Percentiles rank a stretch among this genome's conserved stretches.
These are phyloP conservation scores for Dysdera silvatica DNA, from an alignment of 1,140 invertebrate genomes.

Conservation along the genomic window DNA sequence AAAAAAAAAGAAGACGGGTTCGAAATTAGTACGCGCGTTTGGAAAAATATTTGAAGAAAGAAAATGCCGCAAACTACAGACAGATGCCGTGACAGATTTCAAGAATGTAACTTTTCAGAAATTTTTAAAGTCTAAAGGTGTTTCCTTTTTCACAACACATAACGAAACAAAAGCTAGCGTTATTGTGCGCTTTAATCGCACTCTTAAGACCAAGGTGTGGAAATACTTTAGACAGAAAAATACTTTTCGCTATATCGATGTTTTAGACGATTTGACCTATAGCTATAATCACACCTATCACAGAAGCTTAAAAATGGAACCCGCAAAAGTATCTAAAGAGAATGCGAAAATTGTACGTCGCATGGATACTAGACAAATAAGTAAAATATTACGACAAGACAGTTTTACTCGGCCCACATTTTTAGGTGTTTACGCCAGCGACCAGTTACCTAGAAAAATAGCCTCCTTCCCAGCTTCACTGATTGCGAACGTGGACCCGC, in stretches of 20 bases:
- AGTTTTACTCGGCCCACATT: too few species aligned
- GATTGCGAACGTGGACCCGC: too few species aligned
- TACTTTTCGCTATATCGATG: constrained; percentile 42
- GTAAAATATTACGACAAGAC: too few species aligned
- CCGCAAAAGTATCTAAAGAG: constrained; percentile 40
- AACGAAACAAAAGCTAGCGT: constrained; percentile 45
- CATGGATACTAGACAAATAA: too few species aligned
- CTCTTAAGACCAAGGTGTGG: constrained; percentile 45
- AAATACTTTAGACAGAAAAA: constrained; percentile 43
- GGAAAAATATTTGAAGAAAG: background rate
- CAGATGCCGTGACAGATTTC: constrained; percentile 26
- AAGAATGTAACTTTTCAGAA: constrained; percentile 33
- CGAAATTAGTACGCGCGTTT: background rate
- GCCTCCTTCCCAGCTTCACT: too few species aligned
- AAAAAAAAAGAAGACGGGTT: background rate
- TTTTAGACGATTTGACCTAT: constrained; percentile 39
- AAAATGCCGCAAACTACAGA: constrained; percentile 3
- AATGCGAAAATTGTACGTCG: too few species aligned
- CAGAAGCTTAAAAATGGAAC: constrained; percentile 42
- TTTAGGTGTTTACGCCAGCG: too few species aligned
- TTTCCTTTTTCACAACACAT: constrained; percentile 46
- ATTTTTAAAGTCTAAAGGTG: constrained; percentile 38
- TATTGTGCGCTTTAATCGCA: constrained; percentile 46
- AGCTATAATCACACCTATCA: constrained; percentile 45
- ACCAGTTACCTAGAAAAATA: too few species aligned